These are phyloP conservation scores for Hydrophis major DNA, from an alignment of 2,797 vertebrate species.

Conservation along the genomic window DNA sequence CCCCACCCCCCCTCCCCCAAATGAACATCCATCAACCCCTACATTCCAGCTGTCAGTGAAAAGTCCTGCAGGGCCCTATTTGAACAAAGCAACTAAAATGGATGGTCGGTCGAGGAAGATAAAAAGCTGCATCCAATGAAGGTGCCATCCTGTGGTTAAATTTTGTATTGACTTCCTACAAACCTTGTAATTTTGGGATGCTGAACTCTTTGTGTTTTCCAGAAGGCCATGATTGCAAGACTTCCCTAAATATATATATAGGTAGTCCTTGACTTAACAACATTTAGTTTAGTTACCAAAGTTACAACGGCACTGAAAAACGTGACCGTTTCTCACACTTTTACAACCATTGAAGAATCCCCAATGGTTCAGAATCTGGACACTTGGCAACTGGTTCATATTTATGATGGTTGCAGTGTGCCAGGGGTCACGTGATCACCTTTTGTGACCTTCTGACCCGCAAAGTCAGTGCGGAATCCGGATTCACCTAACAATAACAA, in stretches of 20 bases:
- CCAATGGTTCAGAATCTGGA: background rate
- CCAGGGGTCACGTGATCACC: no score
- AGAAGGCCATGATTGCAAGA: background rate
- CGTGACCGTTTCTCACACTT: background rate
- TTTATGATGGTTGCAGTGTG: no score
- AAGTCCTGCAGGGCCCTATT: slow-evolving; percentile 5
- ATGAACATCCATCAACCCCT: slow-evolving; percentile 20
- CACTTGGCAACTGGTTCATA: background rate
- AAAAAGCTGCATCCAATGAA: slow-evolving; percentile 8
- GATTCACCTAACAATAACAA: background rate
- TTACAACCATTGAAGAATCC: background rate
- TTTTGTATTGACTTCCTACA: slow-evolving; percentile 20
- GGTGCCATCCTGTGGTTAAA: slow-evolving; percentile 56
- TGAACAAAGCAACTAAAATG: slow-evolving; percentile 32
- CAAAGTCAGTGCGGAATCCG: background rate
- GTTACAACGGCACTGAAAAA: background rate
- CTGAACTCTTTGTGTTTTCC: background rate
- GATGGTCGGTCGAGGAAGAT: slow-evolving; percentile 47
- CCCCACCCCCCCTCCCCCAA: background rate
- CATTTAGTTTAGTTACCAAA: background rate
- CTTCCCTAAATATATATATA: background rate
- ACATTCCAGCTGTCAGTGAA: slow-evolving; percentile 1
- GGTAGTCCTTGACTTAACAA: background rate
- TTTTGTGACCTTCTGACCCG: background rate
- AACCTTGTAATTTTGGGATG: background rate